A percentile compares a stretch with the other conserved stretches of the same genome.
These are phyloP conservation scores for Muntiacus muntjak DNA, from an alignment of 2,113 vertebrate genomes.

Conservation along the genomic window DNA sequence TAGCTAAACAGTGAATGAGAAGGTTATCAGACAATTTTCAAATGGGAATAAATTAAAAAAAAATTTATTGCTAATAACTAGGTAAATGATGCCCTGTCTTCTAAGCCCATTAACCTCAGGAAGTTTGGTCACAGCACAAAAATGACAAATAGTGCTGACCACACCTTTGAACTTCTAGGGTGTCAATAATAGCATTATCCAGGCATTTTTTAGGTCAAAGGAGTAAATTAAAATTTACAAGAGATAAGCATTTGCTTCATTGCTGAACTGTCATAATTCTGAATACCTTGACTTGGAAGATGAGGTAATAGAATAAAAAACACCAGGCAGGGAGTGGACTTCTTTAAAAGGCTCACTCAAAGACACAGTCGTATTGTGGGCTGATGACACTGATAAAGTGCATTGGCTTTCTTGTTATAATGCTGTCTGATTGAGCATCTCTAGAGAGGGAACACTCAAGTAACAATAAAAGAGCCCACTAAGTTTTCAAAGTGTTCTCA, in stretches of 20 bases:
- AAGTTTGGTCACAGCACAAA: background rate
- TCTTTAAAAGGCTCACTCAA: background rate
- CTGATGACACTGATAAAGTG: background rate
- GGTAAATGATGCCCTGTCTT: constrained; percentile 9
- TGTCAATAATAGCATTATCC: background rate
- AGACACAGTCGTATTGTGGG: background rate
- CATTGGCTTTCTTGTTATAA: background rate
- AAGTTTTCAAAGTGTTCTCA: constrained; percentile 16
- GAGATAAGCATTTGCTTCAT: constrained; percentile 26
- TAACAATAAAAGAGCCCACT: background rate
- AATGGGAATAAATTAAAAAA: background rate
- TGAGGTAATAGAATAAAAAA: constrained; percentile 5
- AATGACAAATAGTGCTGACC: background rate
- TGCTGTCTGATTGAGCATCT: background rate
- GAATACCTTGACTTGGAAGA: background rate
- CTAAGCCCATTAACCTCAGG: constrained; percentile 17
- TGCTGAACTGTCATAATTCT: constrained; percentile 13
- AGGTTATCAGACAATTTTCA: constrained; percentile 36
- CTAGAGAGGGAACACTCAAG: background rate
- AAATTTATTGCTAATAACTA: background rate
- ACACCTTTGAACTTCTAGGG: background rate
- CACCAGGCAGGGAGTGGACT: background rate
- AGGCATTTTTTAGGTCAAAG: background rate
- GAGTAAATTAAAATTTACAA: constrained; percentile 29
- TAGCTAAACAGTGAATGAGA: background rate